phyloP scores from a whole-genome alignment of 2,888 invertebrate species.

The Salticus scenicus region DNA sequence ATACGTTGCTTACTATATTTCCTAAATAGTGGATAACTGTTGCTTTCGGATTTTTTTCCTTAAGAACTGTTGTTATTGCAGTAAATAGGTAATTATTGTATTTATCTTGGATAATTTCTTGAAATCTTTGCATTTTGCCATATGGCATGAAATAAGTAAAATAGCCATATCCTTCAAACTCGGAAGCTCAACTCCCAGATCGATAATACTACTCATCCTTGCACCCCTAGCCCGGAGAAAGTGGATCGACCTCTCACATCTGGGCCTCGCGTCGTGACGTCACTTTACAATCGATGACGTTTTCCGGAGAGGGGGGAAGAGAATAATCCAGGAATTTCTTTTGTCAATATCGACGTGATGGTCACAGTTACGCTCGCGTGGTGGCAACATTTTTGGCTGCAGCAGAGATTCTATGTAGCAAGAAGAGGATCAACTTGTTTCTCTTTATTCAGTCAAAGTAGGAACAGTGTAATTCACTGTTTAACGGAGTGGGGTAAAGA shows the following conservation, averaged over 20 bases:
- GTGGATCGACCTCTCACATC: slow-evolving; percentile 58
- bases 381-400: slow-evolving; percentile 46
- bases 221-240: slow-evolving; percentile 37
- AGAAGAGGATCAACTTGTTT: slow-evolving; percentile 19
- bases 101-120: too few relatives aligned
- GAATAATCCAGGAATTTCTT: slow-evolving; percentile 62
- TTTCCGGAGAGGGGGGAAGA: slow-evolving; percentile 30
- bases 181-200: slow-evolving; percentile 33
- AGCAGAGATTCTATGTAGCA: slow-evolving; percentile 39
- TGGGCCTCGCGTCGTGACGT: slow-evolving; percentile 63
- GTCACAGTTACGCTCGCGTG: slow-evolving; percentile 45
- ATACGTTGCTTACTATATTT: too few relatives aligned
- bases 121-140: neutral
- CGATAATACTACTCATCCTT: slow-evolving; percentile 63
- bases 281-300: slow-evolving; percentile 70
- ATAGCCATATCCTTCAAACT: slow-evolving; percentile 19
- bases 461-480: neutral
- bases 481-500: neutral
- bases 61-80: too few relatives aligned
- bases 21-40: too few relatives aligned
- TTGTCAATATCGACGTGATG: slow-evolving; percentile 59
- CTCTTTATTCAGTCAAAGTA: slow-evolving; percentile 7
- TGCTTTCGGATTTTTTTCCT: neutral
- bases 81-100: too few relatives aligned
- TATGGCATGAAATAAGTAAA: neutral